Evolutionary conservation across 2,113 vertebrate species (phyloP).

Genomic region (Phylloscopus trochiloides): DNA sequence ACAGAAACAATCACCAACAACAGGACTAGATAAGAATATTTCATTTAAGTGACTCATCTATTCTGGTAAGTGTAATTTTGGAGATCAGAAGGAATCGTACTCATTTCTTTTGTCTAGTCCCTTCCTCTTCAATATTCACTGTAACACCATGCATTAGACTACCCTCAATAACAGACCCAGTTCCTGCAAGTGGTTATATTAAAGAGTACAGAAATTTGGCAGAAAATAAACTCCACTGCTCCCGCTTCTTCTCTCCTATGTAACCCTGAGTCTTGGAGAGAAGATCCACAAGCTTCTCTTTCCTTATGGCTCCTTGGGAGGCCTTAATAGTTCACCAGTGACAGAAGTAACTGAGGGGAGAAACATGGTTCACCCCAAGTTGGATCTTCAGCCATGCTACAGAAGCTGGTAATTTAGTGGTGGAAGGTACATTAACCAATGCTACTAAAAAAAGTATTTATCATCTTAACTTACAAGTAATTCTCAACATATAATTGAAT

Average conservation of each 20-base stretch:
- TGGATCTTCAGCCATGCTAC: neutral
- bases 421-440: neutral
- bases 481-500: neutral
- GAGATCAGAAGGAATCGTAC: neutral
- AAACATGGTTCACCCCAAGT: rapidly evolving
- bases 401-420: neutral
- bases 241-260: neutral
- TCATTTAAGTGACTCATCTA: neutral
- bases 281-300: neutral
- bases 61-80: neutral
- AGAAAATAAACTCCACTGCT: neutral
- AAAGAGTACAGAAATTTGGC: neutral
- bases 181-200: neutral
- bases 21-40: neutral
- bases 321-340: neutral
- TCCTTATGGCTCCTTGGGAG: neutral
- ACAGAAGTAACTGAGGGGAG: neutral
- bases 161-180: neutral
- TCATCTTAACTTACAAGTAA: neutral
- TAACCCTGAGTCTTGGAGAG: neutral
- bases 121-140: neutral
- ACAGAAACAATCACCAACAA: neutral
- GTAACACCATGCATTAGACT: neutral
- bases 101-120: neutral
- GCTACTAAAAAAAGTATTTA: neutral